Evolutionary conservation across 2,888 invertebrate species (phyloP).

Genomic region (Caenorhabditis sp.): DNA sequence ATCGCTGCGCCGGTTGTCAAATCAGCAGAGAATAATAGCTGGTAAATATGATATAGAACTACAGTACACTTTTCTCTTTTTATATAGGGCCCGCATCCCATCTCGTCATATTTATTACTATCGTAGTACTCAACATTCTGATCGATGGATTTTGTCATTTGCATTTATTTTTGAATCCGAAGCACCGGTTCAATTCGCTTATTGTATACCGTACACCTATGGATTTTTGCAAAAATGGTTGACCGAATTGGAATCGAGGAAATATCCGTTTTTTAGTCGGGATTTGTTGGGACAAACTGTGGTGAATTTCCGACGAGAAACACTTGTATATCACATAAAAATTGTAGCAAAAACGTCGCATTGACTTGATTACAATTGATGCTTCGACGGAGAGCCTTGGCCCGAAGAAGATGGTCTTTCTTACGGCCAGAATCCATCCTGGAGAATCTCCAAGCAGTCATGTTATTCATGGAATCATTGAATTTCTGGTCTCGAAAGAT

Average conservation of each 20-base stretch:
- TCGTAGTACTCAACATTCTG: slow-evolving; percentile 85
- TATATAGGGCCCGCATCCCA: slow-evolving; percentile 81
- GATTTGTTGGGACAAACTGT: slow-evolving; percentile 78
- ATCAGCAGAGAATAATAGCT: slow-evolving; percentile 81
- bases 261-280: slow-evolving; percentile 77
- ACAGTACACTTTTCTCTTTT: slow-evolving; percentile 77
- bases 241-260: slow-evolving; percentile 78
- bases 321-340: neutral
- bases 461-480: slow-evolving; percentile 86
- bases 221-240: slow-evolving; percentile 86
- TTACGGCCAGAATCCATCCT: slow-evolving; percentile 88
- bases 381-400: slow-evolving; percentile 76
- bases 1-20: slow-evolving; percentile 89
- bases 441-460: slow-evolving; percentile 93
- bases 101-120: slow-evolving; percentile 89
- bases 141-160: slow-evolving; percentile 89
- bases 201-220: slow-evolving; percentile 95
- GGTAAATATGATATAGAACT: slow-evolving; percentile 74
- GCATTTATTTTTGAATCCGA: slow-evolving; percentile 90
- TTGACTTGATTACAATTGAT: slow-evolving; percentile 81
- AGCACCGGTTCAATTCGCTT: slow-evolving; percentile 91
- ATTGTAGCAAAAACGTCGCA: slow-evolving; percentile 84
- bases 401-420: slow-evolving; percentile 78
- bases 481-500: slow-evolving; percentile 87
- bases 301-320: slow-evolving; percentile 6